These are phyloP conservation scores for Sarcoramphus papa DNA, from an alignment of 2,797 vertebrate species.

Conservation along the genomic window DNA sequence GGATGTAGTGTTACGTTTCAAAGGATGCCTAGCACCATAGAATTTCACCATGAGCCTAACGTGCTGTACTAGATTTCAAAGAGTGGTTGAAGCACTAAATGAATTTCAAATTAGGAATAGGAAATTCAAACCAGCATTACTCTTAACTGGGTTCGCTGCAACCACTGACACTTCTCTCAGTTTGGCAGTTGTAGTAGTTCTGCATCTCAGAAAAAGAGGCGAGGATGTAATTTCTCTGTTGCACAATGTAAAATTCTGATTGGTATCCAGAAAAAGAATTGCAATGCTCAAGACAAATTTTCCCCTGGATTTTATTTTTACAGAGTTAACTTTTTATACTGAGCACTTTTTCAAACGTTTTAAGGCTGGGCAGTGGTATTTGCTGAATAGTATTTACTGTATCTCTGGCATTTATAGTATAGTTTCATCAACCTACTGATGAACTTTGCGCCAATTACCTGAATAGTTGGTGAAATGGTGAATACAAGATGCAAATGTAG, in stretches of 20 bases:
- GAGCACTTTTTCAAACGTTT: not conserved
- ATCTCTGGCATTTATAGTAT: not conserved
- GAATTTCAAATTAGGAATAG: conserved; percentile 44
- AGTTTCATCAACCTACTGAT: not conserved
- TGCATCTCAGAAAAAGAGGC: not conserved
- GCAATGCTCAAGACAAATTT: not conserved
- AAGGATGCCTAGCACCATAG: conserved; percentile 30
- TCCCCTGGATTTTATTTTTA: not conserved
- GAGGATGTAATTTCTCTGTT: not conserved
- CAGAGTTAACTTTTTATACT: not conserved
- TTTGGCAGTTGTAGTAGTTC: not conserved
- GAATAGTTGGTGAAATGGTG: not conserved
- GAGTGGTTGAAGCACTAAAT: conserved; percentile 17
- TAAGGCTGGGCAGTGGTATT: not conserved
- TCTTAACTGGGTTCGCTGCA: not conserved
- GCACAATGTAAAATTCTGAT: not conserved
- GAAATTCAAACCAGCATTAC: conserved; percentile 34
- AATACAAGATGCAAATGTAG: not conserved
- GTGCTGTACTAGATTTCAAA: conserved; percentile 52
- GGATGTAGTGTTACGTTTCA: conserved; percentile 46
- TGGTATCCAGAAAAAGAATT: not conserved
- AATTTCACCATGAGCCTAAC: not conserved
- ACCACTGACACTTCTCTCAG: not conserved
- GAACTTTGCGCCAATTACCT: not conserved
- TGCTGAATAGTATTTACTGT: not conserved